A percentile compares a stretch with the other conserved stretches of the same genome.
Conservation (phyloP, 2,888 invertebrate genomes). For the Nomada lathburiana region DNA sequence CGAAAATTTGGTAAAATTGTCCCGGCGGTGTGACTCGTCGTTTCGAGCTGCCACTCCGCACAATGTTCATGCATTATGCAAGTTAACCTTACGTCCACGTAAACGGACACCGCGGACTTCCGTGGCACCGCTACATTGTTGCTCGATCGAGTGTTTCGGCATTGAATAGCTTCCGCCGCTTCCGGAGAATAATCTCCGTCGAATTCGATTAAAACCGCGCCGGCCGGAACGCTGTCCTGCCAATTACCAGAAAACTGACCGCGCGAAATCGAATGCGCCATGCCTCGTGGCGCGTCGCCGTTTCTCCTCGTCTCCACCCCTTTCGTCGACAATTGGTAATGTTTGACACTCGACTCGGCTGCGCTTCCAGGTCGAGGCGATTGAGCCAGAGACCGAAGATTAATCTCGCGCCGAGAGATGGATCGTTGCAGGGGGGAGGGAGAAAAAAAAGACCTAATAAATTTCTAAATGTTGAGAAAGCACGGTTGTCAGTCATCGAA, state of each 20-base stretch:
- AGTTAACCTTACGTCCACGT: constrained; percentile 62
- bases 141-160: constrained; percentile 54
- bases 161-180: constrained; percentile 33
- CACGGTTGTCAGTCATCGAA: constrained; percentile 14
- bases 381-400: constrained; percentile 4
- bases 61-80: constrained; percentile 66
- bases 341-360: neutral
- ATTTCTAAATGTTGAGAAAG: constrained; percentile 6
- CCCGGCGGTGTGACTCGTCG: constrained; percentile 55
- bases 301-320: neutral
- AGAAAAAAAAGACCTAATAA: neutral
- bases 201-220: constrained; percentile 51
- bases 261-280: constrained; percentile 69
- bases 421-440: neutral
- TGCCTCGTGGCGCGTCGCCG: constrained; percentile 54
- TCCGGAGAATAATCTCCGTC: constrained; percentile 42
- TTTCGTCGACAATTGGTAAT: constrained; percentile 43
- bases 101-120: constrained; percentile 58
- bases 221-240: constrained; percentile 26
- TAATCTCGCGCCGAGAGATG: neutral
- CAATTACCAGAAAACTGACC: constrained; percentile 68
- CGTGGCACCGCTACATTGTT: constrained; percentile 52
- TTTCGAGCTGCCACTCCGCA: constrained; percentile 35
- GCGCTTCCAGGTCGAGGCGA: no score
- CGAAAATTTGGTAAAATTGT: constrained; percentile 12